These are phyloP conservation scores for Cotesia congregata DNA, from an alignment of 2,888 invertebrate genomes.

Conservation along the genomic window DNA sequence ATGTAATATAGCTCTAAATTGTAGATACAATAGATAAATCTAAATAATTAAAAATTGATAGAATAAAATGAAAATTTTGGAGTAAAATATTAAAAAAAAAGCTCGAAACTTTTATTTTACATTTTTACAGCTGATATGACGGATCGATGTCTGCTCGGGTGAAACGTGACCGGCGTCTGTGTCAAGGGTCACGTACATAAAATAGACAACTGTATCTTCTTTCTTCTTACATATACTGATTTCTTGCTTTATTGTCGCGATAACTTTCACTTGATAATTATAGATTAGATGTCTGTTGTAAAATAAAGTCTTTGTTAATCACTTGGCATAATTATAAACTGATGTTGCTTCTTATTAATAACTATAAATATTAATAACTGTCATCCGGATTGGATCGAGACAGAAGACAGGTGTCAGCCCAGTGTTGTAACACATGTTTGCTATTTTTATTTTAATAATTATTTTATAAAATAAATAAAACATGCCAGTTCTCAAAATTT, in stretches of 20 bases:
- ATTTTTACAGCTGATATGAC: not conserved
- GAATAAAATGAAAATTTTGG: not conserved
- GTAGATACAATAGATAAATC: too few species aligned
- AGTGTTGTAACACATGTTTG: not conserved
- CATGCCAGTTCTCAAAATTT: not conserved
- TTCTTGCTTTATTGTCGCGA: not conserved
- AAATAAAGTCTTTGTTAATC: not conserved
- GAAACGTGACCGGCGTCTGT: slow-evolving; percentile 1
- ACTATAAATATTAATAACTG: not conserved
- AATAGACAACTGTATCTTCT: not conserved
- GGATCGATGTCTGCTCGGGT: not conserved
- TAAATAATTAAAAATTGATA: not conserved
- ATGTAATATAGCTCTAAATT: not conserved
- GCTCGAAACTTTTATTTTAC: too few species aligned
- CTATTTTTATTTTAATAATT: too few species aligned
- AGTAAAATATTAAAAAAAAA: too few species aligned
- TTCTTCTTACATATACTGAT: not conserved
- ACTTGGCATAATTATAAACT: not conserved
- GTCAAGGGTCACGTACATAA: slow-evolving; percentile 8
- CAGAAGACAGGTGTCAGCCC: not conserved
- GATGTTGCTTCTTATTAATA: not conserved
- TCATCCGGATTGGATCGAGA: not conserved
- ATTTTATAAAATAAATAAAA: not conserved
- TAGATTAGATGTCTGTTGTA: not conserved
- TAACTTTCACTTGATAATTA: not conserved